Evolutionary conservation across 2,888 invertebrate genomes (phyloP).

Genomic region (Slavum lentiscoides): DNA sequence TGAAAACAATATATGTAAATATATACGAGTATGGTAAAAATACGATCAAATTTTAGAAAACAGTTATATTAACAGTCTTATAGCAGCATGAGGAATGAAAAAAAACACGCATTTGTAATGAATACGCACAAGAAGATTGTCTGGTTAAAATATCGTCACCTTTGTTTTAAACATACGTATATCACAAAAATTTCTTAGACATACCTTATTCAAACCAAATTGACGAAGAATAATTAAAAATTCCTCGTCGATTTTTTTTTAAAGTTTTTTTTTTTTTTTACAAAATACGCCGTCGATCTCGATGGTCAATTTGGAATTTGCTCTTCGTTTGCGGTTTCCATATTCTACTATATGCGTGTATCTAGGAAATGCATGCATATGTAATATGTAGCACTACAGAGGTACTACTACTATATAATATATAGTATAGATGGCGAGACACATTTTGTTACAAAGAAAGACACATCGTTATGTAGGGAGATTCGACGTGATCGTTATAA

Average conservation of each 20-base stretch:
- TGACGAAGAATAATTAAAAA: conserved; percentile 18
- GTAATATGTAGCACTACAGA: neutral
- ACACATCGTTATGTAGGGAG: no score
- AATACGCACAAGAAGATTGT: no score
- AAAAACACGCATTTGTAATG: no score
- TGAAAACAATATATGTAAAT: neutral
- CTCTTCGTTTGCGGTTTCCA: conserved; percentile 16
- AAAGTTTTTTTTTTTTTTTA: neutral
- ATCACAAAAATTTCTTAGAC: conserved; percentile 33
- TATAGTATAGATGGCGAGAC: neutral
- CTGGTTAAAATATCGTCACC: no score
- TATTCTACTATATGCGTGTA: neutral
- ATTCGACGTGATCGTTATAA: no score
- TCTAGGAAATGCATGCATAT: neutral
- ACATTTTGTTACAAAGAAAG: neutral
- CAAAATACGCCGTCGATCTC: conserved; percentile 31
- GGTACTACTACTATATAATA: neutral
- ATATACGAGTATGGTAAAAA: neutral
- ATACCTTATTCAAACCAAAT: conserved; percentile 30
- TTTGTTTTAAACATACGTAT: neutral
- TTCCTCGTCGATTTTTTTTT: conserved; percentile 14
- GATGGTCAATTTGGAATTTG: conserved; percentile 25
- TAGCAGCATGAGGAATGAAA: no score
- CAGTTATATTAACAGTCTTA: no score
- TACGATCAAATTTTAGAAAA: no score